These are phyloP conservation scores for Poecilia velifera DNA, from an alignment of 2,797 vertebrate species.

Conservation along the genomic window DNA sequence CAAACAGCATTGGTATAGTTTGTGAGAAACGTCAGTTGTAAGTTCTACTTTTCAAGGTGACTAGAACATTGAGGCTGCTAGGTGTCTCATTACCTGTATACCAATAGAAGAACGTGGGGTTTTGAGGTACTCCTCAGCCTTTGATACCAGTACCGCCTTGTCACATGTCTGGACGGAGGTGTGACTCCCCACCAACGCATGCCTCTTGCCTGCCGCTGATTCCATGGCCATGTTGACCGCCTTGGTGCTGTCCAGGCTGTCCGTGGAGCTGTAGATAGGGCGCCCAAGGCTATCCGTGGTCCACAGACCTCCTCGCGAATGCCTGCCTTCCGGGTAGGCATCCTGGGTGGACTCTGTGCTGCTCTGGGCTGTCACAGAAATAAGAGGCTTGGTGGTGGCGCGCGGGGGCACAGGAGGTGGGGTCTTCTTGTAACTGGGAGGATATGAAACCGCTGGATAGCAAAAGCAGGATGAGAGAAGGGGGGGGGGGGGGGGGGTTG, in stretches of 20 bases:
- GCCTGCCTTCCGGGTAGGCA: constrained; percentile 91
- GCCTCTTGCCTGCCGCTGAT: constrained; percentile 88
- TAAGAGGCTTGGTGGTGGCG: constrained; percentile 95
- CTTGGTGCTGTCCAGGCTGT: constrained; percentile 96
- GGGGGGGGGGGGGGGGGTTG: constrained; percentile 57
- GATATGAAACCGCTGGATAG: constrained; percentile 86
- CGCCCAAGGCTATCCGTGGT: constrained; percentile 87
- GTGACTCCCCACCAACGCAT: constrained; percentile 84
- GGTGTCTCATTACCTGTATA: constrained; percentile 88
- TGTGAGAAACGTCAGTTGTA: background rate
- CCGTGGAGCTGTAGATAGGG: constrained; percentile 91
- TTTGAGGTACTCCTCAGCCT: constrained; percentile 93
- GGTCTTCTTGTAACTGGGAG: constrained; percentile 94
- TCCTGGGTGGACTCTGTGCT: constrained; percentile 99
- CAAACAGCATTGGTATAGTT: background rate
- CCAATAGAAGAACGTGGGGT: constrained; percentile 93
- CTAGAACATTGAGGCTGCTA: background rate
- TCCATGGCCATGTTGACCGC: constrained; percentile 95
- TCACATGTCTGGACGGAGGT: constrained; percentile 87
- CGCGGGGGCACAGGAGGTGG: constrained; percentile 96
- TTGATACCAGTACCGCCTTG: constrained; percentile 90
- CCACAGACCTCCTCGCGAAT: constrained; percentile 87
- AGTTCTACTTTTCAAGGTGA: background rate
- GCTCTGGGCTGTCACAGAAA: constrained; percentile 99
- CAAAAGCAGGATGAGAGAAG: constrained; percentile 75